Percentiles rank a stretch among this genome's conserved stretches.
These are phyloP conservation scores for Alligator sinensis DNA, from an alignment of 2,113 vertebrate genomes.

Conservation along the genomic window DNA sequence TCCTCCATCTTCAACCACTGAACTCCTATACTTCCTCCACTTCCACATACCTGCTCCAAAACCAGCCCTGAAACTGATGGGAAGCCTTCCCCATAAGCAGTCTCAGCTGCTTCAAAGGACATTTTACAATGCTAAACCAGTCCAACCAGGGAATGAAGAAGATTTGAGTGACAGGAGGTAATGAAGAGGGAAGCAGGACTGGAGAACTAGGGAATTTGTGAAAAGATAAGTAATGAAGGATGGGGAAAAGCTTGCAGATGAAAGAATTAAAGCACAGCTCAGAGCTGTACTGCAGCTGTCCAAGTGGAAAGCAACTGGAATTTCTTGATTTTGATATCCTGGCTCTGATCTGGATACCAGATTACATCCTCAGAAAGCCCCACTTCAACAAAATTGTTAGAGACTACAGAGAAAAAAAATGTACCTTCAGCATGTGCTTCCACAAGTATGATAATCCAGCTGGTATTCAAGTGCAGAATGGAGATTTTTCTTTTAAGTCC, in stretches of 20 bases:
- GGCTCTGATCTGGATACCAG: not conserved
- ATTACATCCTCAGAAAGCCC: not conserved
- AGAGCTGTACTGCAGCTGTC: not conserved
- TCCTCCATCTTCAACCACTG: not conserved
- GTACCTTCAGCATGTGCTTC: not conserved
- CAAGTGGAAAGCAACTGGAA: not conserved
- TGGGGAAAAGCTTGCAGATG: not conserved
- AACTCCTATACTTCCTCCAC: constrained; percentile 33
- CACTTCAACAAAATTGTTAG: not conserved
- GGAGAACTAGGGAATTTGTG: not conserved
- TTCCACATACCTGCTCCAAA: constrained; percentile 12
- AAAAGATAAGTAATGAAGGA: not conserved
- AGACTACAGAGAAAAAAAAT: constrained; percentile 9
- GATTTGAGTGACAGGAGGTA: not conserved
- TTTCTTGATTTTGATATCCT: not conserved
- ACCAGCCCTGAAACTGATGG: not conserved
- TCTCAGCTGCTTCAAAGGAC: constrained; percentile 13
- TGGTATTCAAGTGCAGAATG: not conserved
- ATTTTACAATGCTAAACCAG: constrained; percentile 11
- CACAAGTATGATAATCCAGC: not conserved
- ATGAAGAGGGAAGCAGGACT: not conserved
- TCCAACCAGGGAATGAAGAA: not conserved
- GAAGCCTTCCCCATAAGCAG: not conserved
- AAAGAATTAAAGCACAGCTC: not conserved
- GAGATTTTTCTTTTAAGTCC: constrained; percentile 19